phyloP scores from a whole-genome alignment of 2,888 invertebrate genomes.

The Thecocarcelia acutangulata region DNA sequence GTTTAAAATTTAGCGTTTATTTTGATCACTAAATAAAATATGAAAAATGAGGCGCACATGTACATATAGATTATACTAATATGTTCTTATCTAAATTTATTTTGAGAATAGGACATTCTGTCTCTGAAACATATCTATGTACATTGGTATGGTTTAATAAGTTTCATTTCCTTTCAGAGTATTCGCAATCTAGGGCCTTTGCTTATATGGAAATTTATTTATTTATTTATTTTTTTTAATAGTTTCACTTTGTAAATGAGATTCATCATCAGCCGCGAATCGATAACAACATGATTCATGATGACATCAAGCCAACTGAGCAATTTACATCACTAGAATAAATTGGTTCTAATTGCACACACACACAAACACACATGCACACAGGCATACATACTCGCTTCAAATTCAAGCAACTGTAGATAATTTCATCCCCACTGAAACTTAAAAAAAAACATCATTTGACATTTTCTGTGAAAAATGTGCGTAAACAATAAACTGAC shows the following conservation, averaged over 20 bases:
- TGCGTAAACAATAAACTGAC: conserved; percentile 40
- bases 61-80: too few species aligned
- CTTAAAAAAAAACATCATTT: conserved; percentile 1
- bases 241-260: conserved; percentile 8
- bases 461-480: conserved; percentile 15
- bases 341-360: conserved; percentile 13
- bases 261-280: conserved; percentile 13
- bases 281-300: conserved; percentile 37
- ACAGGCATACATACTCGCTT: background rate
- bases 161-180: too few species aligned
- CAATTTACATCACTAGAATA: conserved; percentile 33
- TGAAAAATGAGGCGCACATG: too few species aligned
- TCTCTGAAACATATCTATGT: too few species aligned
- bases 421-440: background rate
- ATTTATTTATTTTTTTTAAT: conserved; percentile 10
- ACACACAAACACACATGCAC: background rate
- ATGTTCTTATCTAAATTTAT: too few species aligned
- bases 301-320: conserved; percentile 19
- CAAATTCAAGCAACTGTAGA: background rate
- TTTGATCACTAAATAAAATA: too few species aligned
- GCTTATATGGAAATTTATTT: background rate
- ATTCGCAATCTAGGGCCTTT: background rate
- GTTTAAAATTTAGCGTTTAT: too few species aligned
- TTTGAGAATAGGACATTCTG: too few species aligned
- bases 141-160: too few species aligned